A percentile compares a stretch with the other conserved stretches of the same genome.
phyloP scores from a whole-genome alignment of 2,113 vertebrate species.

The Anthoscopus minutus region DNA sequence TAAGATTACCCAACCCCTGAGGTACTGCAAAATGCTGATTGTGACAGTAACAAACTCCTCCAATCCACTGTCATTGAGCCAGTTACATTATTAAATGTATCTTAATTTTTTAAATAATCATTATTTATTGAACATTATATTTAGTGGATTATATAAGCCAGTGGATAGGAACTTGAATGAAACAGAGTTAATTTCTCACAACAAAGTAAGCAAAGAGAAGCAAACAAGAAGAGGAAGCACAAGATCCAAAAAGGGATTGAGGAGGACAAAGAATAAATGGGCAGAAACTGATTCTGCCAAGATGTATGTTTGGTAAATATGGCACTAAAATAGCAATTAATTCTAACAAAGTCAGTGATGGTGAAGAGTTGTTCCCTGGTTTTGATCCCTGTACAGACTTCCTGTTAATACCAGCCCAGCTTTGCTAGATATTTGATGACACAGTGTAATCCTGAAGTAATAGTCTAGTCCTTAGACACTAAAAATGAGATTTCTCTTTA shows the following conservation, averaged over 20 bases:
- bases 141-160: not conserved
- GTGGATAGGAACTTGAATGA: not conserved
- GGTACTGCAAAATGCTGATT: not conserved
- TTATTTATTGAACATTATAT: not conserved
- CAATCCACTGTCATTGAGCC: not conserved
- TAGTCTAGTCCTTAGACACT: not conserved
- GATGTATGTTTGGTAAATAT: not conserved
- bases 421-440: not conserved
- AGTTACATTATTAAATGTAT: not conserved
- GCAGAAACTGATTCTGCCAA: not conserved
- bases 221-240: not conserved
- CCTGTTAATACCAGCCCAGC: not conserved
- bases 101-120: constrained; percentile 3
- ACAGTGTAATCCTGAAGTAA: not conserved
- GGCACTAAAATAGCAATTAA: not conserved
- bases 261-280: not conserved
- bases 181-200: not conserved
- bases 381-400: not conserved
- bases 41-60: not conserved
- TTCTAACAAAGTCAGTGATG: not conserved
- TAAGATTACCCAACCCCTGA: not conserved
- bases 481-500: not conserved
- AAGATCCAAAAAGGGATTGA: not conserved
- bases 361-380: not conserved
- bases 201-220: not conserved